Evolutionary conservation across 2,888 invertebrate species (phyloP).

Genomic region (Noctuana brunneofusca): DNA sequence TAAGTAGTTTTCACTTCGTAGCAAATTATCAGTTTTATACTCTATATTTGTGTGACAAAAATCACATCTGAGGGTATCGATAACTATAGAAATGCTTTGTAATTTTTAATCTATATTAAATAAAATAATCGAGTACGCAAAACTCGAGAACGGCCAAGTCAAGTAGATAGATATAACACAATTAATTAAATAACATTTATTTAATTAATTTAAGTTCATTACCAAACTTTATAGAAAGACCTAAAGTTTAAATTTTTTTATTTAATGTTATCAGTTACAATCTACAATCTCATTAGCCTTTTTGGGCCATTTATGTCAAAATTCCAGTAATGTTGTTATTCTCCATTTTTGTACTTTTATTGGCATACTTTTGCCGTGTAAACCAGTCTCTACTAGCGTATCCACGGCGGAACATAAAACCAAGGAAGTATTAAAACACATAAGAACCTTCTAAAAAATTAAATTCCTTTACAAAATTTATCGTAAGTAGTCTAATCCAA

Average conservation of each 20-base stretch:
- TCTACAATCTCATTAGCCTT: background rate
- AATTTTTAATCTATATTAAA: too few species aligned
- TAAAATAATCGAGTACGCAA: too few species aligned
- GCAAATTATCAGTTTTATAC: background rate
- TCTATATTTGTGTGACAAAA: background rate
- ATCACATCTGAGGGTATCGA: background rate
- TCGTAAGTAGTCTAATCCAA: too few species aligned
- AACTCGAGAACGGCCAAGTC: too few species aligned
- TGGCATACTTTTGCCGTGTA: background rate
- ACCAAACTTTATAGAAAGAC: too few species aligned
- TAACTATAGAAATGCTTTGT: background rate
- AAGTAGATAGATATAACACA: too few species aligned
- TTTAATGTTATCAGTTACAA: background rate
- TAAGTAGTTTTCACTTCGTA: conserved; percentile 29
- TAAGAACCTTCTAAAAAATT: background rate
- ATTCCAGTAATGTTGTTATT: background rate
- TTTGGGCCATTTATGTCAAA: background rate
- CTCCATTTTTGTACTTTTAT: background rate
- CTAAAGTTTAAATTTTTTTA: background rate
- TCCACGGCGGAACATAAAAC: background rate
- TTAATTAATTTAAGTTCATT: too few species aligned
- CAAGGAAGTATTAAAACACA: background rate
- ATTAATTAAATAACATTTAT: too few species aligned
- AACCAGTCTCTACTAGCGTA: background rate
- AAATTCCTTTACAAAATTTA: background rate